A percentile compares a stretch with the other conserved stretches of the same genome.
phyloP scores from a whole-genome alignment of 2,888 invertebrate genomes.

The Apoda limacodes region DNA sequence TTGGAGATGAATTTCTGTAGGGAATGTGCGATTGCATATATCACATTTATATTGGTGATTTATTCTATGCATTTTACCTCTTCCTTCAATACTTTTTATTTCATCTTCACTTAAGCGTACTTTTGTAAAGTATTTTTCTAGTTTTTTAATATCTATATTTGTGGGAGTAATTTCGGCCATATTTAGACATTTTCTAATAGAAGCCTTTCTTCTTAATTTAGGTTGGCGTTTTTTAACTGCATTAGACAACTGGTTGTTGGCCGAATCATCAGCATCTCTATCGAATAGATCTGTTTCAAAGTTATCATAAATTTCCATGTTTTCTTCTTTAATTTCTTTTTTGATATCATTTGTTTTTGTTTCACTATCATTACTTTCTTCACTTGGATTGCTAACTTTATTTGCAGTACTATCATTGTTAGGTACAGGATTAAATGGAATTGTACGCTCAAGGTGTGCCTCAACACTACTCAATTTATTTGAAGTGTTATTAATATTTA shows the following conservation, averaged over 20 bases:
- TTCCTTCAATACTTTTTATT: slow-evolving; percentile 21
- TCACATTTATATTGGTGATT: slow-evolving; percentile 7
- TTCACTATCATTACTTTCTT: slow-evolving; percentile 7
- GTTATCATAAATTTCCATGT: slow-evolving; percentile 3
- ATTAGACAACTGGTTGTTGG: no score
- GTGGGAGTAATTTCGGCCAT: slow-evolving; percentile 8
- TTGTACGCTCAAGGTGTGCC: background rate
- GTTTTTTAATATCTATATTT: slow-evolving; percentile 12
- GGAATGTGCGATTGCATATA: no score
- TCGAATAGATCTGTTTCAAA: no score
- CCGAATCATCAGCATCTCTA: no score
- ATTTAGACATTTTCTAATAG: slow-evolving; percentile 2
- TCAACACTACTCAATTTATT: slow-evolving; percentile 3
- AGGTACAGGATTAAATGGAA: slow-evolving; percentile 1
- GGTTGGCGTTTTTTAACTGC: slow-evolving; percentile 11
- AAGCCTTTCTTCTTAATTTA: slow-evolving; percentile 3
- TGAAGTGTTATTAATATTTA: background rate
- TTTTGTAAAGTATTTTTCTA: slow-evolving; percentile 18
- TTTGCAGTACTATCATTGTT: slow-evolving; percentile 6
- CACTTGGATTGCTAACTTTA: slow-evolving; percentile 1
- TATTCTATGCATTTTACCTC: slow-evolving; percentile 5
- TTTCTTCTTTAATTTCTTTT: slow-evolving; percentile 7
- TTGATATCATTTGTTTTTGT: slow-evolving; percentile 5
- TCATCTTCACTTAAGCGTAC: slow-evolving; percentile 22
- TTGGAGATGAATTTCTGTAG: no score